A percentile compares a stretch with the other conserved stretches of the same genome.
Evolutionary conservation across 2,888 invertebrate species (phyloP).

Genomic region (Thymelicus sylvestris): DNA sequence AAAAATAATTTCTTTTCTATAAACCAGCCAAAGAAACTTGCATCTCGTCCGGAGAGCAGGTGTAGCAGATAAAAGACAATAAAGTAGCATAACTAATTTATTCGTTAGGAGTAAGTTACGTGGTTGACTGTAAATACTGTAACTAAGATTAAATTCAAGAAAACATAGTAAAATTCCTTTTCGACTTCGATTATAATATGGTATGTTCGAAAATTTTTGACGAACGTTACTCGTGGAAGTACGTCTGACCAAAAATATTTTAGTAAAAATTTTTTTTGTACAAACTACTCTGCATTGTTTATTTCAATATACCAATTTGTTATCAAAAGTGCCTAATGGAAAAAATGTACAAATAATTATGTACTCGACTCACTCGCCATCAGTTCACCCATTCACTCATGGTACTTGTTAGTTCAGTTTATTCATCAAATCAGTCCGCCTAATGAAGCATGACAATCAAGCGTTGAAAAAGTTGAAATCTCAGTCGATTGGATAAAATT

Average conservation of each 20-base stretch:
- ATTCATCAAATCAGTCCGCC: constrained; percentile 54
- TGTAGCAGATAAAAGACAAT: no score
- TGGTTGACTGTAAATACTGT: no score
- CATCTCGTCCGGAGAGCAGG: no score
- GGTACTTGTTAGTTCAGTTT: constrained; percentile 38
- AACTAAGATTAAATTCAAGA: no score
- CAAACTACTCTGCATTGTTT: constrained; percentile 7
- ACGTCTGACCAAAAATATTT: background rate
- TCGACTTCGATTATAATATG: no score
- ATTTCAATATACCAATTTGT: constrained; percentile 6
- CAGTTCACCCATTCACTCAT: constrained; percentile 36
- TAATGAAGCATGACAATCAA: constrained; percentile 75
- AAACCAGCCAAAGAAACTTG: no score
- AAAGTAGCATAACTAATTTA: no score
- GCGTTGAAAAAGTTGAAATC: constrained; percentile 71
- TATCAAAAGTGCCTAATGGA: constrained; percentile 8
- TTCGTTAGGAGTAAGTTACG: no score
- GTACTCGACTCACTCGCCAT: constrained; percentile 34
- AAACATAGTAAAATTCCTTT: no score
- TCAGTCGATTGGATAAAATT: constrained; percentile 78
- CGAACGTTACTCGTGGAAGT: no score
- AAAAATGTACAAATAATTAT: constrained; percentile 28
- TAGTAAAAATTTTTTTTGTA: background rate
- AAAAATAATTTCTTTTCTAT: no score
- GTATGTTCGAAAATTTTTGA: no score